A percentile compares a stretch with the other conserved stretches of the same genome.
Conservation (phyloP, 1,140 invertebrate species). For the Protaetia brevitarsis region DNA sequence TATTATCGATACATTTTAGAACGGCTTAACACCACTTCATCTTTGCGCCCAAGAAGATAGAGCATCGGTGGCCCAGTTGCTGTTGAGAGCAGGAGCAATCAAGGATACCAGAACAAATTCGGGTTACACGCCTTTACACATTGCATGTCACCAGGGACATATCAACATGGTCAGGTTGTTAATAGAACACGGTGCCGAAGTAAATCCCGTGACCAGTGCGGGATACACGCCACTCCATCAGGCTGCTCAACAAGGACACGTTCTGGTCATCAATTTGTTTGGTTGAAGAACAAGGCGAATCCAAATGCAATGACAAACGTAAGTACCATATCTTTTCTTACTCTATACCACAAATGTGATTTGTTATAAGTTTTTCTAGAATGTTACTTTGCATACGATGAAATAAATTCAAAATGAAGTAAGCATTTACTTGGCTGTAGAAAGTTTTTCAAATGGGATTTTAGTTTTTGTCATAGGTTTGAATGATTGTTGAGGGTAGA, state of each 20-base stretch:
- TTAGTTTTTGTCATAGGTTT: no score
- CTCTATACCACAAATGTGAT: not conserved
- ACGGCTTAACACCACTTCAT: constrained; percentile 87
- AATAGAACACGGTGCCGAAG: constrained; percentile 75
- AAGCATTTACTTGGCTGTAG: no score
- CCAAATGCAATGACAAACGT: constrained; percentile 92
- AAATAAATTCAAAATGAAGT: no score
- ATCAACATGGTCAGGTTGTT: constrained; percentile 92
- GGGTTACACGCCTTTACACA: constrained; percentile 95
- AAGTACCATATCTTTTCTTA: constrained; percentile 51
- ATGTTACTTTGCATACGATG: no score
- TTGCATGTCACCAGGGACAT: constrained; percentile 96
- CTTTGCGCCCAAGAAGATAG: constrained; percentile 91
- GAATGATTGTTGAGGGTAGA: no score
- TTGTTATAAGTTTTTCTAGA: no score
- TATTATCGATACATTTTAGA: no score
- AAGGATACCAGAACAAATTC: constrained; percentile 83
- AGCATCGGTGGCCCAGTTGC: constrained; percentile 78
- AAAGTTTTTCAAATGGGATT: no score
- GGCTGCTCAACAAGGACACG: constrained; percentile 97
- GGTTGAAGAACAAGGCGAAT: constrained; percentile 89
- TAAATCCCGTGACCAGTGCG: constrained; percentile 67
- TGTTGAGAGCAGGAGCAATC: constrained; percentile 78
- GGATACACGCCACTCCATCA: constrained; percentile 99
- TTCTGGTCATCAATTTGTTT: constrained; percentile 91